Percentiles rank a stretch among this genome's conserved stretches.
These are phyloP conservation scores for Emys orbicularis DNA, from an alignment of 2,797 vertebrate genomes.

Conservation along the genomic window DNA sequence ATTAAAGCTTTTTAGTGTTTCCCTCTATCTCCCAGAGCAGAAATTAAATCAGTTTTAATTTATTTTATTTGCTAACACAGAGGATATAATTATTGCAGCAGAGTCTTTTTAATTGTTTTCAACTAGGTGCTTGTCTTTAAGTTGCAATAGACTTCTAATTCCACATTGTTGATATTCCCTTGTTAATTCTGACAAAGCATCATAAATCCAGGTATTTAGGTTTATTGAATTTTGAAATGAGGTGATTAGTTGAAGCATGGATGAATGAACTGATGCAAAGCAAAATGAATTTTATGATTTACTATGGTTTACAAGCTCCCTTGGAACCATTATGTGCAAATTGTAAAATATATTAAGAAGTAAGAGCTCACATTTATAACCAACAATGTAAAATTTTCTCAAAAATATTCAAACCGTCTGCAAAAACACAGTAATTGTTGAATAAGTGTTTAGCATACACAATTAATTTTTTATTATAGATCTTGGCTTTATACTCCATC, in stretches of 20 bases:
- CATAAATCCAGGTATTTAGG: constrained; percentile 89
- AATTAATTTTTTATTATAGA: constrained; percentile 80
- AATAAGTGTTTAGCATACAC: constrained; percentile 75
- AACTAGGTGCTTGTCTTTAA: constrained; percentile 85
- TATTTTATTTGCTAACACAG: constrained; percentile 88
- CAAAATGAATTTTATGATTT: constrained; percentile 90
- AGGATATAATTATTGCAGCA: constrained; percentile 87
- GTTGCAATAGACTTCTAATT: constrained; percentile 84
- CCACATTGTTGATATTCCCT: constrained; percentile 81
- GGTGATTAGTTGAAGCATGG: constrained; percentile 84
- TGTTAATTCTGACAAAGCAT: constrained; percentile 85
- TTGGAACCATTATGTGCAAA: constrained; percentile 82
- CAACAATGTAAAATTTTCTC: constrained; percentile 78
- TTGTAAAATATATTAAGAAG: constrained; percentile 82
- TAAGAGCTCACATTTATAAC: constrained; percentile 82
- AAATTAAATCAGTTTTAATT: constrained; percentile 91
- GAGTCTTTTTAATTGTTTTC: constrained; percentile 87
- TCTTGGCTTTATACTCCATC: constrained; percentile 12
- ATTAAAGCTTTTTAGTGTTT: constrained; percentile 84
- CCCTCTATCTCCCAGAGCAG: constrained; percentile 83
- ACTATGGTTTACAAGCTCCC: constrained; percentile 81
- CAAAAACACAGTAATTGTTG: constrained; percentile 78
- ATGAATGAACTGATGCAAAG: constrained; percentile 85
- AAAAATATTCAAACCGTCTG: constrained; percentile 55
- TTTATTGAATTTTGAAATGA: constrained; percentile 90